These are phyloP conservation scores for Vidua macroura DNA, from an alignment of 2,113 vertebrate species.

Conservation along the genomic window DNA sequence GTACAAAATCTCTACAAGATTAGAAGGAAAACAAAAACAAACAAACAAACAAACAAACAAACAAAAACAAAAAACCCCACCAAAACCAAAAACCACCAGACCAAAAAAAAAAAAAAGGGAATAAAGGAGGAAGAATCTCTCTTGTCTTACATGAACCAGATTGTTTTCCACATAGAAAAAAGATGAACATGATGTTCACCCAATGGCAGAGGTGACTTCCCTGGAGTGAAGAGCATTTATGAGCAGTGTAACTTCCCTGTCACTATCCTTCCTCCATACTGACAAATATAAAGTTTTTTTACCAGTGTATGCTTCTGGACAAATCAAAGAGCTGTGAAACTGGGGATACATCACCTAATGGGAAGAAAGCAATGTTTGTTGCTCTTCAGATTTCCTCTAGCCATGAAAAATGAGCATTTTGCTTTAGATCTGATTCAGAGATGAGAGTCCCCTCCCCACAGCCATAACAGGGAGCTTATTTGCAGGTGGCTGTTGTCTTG, in stretches of 20 bases:
- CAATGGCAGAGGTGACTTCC: neutral
- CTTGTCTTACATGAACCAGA: neutral
- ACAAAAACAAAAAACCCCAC: neutral
- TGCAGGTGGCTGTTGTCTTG: neutral
- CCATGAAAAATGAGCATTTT: neutral
- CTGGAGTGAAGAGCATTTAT: neutral
- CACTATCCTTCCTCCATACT: neutral
- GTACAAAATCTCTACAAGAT: neutral
- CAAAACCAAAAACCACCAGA: too few relatives aligned
- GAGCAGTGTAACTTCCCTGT: neutral
- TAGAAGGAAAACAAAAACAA: neutral
- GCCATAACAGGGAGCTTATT: neutral
- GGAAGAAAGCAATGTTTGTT: neutral
- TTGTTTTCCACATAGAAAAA: neutral
- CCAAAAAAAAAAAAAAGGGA: accelerated
- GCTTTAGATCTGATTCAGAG: neutral
- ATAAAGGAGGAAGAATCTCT: neutral
- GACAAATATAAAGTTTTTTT: neutral
- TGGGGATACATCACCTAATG: neutral
- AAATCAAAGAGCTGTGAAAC: neutral
- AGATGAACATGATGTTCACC: neutral
- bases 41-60: too few relatives aligned
- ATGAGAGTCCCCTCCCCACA: neutral
- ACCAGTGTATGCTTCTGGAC: neutral
- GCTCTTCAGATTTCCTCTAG: neutral